Evolutionary conservation across 2,888 invertebrate species (phyloP).

Genomic region (Holacanthella duospinosa): DNA sequence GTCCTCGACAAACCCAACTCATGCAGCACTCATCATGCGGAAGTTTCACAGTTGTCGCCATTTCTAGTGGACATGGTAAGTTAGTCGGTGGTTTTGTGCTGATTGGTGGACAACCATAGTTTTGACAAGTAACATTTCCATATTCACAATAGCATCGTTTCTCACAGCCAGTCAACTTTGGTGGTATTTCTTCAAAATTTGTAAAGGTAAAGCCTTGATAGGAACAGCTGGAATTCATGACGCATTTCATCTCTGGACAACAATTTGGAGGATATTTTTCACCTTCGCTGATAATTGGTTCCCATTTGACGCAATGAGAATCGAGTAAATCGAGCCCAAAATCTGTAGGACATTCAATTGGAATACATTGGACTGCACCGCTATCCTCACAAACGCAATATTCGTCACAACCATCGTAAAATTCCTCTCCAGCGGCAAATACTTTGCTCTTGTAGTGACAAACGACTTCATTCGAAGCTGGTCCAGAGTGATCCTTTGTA

Average conservation of each 20-base stretch:
- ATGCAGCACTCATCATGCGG: conserved; percentile 75
- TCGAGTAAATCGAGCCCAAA: conserved; percentile 76
- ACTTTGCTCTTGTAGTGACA: conserved; percentile 41
- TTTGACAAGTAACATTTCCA: conserved; percentile 73
- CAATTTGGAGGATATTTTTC: conserved; percentile 63
- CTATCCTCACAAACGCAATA: conserved; percentile 63
- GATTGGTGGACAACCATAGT: conserved; percentile 67
- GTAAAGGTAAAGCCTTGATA: conserved; percentile 54
- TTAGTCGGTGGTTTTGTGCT: conserved; percentile 63
- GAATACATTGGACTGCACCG: conserved; percentile 60
- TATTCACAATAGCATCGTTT: conserved; percentile 71
- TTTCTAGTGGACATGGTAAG: conserved; percentile 56
- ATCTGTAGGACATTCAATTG: conserved; percentile 69
- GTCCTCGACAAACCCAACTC: conserved; percentile 53
- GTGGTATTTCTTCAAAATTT: conserved; percentile 74
- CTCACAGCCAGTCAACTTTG: conserved; percentile 67
- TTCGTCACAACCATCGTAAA: conserved; percentile 69
- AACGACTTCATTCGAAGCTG: conserved; percentile 5
- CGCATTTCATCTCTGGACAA: conserved; percentile 67
- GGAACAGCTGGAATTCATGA: conserved; percentile 69
- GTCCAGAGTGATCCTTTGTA: not conserved
- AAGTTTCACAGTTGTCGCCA: conserved; percentile 54
- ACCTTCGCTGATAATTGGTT: conserved; percentile 57
- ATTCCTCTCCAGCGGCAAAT: conserved; percentile 51
- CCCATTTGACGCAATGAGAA: conserved; percentile 76